Evolutionary conservation across 1,140 invertebrate genomes (phyloP), one percentile per base, ranked within the genome.

Genomic region (Drosophila jambulina): DNA sequence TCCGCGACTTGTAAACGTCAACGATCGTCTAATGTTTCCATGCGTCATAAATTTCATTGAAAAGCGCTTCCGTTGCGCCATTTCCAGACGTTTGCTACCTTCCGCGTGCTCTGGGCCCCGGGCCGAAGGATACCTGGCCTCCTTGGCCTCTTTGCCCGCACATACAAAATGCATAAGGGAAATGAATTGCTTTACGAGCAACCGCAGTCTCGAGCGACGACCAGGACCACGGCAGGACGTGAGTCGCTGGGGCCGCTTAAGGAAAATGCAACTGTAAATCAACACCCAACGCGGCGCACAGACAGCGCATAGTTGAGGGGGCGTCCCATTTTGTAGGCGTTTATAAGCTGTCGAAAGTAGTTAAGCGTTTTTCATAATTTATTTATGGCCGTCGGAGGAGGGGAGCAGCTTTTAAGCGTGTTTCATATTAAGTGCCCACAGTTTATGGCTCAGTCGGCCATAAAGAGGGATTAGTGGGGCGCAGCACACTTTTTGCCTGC

Each of bases 31-130:
- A 91, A 91, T 91, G 86, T 91, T 91, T 85, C 86, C 82, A 91
- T 91, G 86, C 86, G 82, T 91, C 86, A 91, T 91, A 91, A 91
- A 91, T 91, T 91, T 91, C 86, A 91, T 91, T 91, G 86, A 91
- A 91, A 91, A 86, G 86, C 76, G 82, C 82, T 91, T 91, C 86
- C 86, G 86, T 86, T 91, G 86, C 86, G 86, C 85, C 86, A 90
- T 90, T 88, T 90, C 67, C 75, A 59, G 74, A 49, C 69, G 63
- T 40, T 63, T 29, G 49, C 42, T 25, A 34, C 53, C 36, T 57
- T 34, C 58, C 51, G 48, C 21, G 29, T 49, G 48, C 46, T 7
- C 21, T 23, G 53, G 21, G 17, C 15, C 23, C 15, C 17, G 32
- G 29, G 21, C 15, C 21, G n/a, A 38, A 42, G 67, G 43, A 67